Conservation (phyloP, 2,888 invertebrate species). For the Griposia aprilina region DNA sequence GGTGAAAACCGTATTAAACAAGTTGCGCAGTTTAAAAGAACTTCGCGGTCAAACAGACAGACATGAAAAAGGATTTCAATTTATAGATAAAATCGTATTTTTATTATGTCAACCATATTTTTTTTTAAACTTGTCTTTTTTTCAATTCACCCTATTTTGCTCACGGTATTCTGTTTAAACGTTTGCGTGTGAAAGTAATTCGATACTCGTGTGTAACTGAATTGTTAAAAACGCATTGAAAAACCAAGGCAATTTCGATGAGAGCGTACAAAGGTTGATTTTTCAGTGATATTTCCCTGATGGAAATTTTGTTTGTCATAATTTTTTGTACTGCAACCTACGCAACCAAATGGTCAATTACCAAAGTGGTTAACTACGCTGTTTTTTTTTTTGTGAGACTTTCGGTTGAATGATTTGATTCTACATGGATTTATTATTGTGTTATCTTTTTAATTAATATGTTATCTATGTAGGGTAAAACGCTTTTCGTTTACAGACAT, state of each 20-base stretch:
- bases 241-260: constrained; percentile 19
- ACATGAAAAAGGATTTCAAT: neutral
- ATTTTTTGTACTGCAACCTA: constrained; percentile 33
- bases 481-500: neutral
- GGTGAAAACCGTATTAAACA: too few species aligned
- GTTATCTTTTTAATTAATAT: constrained; percentile 18
- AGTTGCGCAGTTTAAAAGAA: neutral
- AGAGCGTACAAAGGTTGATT: constrained; percentile 8
- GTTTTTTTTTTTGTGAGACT: neutral
- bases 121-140: neutral
- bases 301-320: constrained; percentile 25
- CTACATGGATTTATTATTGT: neutral
- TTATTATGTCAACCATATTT: too few species aligned
- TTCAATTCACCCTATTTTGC: neutral
- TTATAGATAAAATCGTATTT: neutral
- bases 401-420: constrained; percentile 12
- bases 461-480: constrained; percentile 16
- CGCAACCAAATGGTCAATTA: constrained; percentile 16
- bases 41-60: neutral
- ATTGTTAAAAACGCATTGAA: constrained; percentile 38
- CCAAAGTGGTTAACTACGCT: constrained; percentile 11
- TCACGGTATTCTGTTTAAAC: neutral
- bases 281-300: constrained; percentile 15
- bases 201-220: constrained; percentile 23
- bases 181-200: constrained; percentile 24